These are phyloP conservation scores for Nautilus pompilius DNA, from an alignment of 1,140 invertebrate genomes.

Conservation along the genomic window DNA sequence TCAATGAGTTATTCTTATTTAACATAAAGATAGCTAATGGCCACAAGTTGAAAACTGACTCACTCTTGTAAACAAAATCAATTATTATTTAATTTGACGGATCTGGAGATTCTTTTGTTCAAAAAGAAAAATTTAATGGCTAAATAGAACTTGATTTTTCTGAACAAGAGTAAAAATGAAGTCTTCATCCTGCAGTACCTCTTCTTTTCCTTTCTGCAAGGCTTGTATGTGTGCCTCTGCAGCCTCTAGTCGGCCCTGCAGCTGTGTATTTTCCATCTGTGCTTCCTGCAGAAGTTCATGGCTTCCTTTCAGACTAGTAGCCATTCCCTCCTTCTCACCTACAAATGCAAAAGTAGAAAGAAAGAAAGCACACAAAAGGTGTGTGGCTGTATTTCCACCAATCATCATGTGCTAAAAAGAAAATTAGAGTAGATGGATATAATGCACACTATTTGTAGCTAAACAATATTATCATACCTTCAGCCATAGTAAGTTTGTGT, in stretches of 20 bases:
- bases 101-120: too few relatives aligned
- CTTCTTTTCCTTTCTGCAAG: conserved; percentile 37
- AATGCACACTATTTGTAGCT: background rate
- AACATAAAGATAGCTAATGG: too few relatives aligned
- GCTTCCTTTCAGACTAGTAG: conserved; percentile 29
- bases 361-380: background rate
- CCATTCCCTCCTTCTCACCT: conserved; percentile 40
- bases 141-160: too few relatives aligned
- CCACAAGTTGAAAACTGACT: too few relatives aligned
- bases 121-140: too few relatives aligned
- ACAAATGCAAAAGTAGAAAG: conserved; percentile 2
- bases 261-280: conserved; percentile 27
- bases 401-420: background rate
- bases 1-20: too few relatives aligned
- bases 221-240: conserved; percentile 32
- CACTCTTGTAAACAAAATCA: too few relatives aligned
- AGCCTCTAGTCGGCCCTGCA: conserved; percentile 25
- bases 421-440: background rate
- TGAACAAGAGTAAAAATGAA: too few relatives aligned
- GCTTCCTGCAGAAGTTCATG: conserved; percentile 33
- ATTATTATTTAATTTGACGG: too few relatives aligned
- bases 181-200: conserved; percentile 26
- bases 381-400: background rate
- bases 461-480: conserved; percentile 31
- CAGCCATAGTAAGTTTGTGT: conserved; percentile 40